Base-by-base conservation (phyloP, 1,140 invertebrate genomes). In the Procambarus clarkii region DNA sequence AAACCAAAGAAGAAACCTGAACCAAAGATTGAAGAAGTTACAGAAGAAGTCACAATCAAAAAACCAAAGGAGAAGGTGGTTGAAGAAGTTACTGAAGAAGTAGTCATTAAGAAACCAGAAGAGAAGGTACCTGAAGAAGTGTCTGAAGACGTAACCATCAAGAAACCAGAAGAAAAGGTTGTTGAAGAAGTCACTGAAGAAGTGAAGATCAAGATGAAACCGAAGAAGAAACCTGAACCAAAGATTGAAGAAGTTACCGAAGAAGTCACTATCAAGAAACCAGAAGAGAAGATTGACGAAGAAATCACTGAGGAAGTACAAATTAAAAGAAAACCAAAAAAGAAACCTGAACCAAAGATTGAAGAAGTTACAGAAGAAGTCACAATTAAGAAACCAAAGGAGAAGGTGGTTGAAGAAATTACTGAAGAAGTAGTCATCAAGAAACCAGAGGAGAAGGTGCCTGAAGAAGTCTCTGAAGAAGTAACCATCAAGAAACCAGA, bases 21-120 rank as follows among this genome's bases (percentile, higher is more conserved):
- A n/a, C 77, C 81, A 50, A 21, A 79, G 46, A 86, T 76, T 92
- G 94, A 93, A 94, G 94, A 91, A 54, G 88, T 94, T 46, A 94
- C 93, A 46, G 94, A 95, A 93, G 87, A 94, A 58, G 92, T 94
- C 34, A 91, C 83, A 85, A 71, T 91, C 5, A 91, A 86, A 92
- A 94, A 92, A 93, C 45, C 69, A n/a, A 34, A 94, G 79, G 94
- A 94, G 91, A 94, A 95, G 93, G 94, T 93, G 11, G 94, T 95
- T 74, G 94, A 94, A 34, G 95, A 96, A 94, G 94, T 94, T n/a
- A 86, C 94, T 54, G 93, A 8, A n/a, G 78, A 88, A 79, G 80
- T 92, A 2, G 77, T 58, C 15, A 74, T 88, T 0, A 86, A 78
- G 45, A 94, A 94, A 94, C 9, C 94, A 94, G 82, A 95, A 92